Evolutionary conservation across 2,888 invertebrate species (phyloP).

Genomic region (Ecdyonurus torrentis): DNA sequence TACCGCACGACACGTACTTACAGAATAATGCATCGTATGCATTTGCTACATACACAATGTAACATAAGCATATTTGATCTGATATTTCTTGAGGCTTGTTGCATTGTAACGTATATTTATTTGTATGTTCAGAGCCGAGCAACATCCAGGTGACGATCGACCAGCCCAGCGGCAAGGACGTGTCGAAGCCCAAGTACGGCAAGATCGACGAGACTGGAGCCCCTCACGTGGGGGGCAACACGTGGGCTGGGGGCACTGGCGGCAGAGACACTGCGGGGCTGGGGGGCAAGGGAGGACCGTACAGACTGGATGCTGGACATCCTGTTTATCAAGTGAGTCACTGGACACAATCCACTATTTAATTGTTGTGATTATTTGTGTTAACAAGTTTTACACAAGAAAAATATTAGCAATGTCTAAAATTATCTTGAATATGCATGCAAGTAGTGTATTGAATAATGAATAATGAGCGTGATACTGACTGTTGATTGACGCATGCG

Average conservation of each 20-base stretch:
- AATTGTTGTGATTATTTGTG: too few species aligned
- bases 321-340: slow-evolving; percentile 72
- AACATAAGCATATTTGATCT: too few species aligned
- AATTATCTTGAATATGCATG: slow-evolving; percentile 2
- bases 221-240: slow-evolving; percentile 92
- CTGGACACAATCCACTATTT: too few species aligned
- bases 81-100: too few species aligned
- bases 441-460: not conserved
- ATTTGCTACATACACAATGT: too few species aligned
- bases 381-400: too few species aligned
- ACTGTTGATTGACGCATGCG: slow-evolving; percentile 4
- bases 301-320: slow-evolving; percentile 84
- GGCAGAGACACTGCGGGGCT: slow-evolving; percentile 89
- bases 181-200: slow-evolving; percentile 75
- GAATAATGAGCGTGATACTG: not conserved
- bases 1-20: too few species aligned
- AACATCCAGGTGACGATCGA: slow-evolving; percentile 57
- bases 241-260: slow-evolving; percentile 92
- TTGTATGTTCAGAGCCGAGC: slow-evolving; percentile 3
- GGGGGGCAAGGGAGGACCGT: slow-evolving; percentile 93
- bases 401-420: too few species aligned
- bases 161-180: slow-evolving; percentile 44
- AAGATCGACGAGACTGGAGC: slow-evolving; percentile 77
- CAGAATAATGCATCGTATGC: too few species aligned
- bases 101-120: too few species aligned